Evolutionary conservation across 92 coral and sea anemone genomes (phyloP).

Genomic region (Porites cylindrica): DNA sequence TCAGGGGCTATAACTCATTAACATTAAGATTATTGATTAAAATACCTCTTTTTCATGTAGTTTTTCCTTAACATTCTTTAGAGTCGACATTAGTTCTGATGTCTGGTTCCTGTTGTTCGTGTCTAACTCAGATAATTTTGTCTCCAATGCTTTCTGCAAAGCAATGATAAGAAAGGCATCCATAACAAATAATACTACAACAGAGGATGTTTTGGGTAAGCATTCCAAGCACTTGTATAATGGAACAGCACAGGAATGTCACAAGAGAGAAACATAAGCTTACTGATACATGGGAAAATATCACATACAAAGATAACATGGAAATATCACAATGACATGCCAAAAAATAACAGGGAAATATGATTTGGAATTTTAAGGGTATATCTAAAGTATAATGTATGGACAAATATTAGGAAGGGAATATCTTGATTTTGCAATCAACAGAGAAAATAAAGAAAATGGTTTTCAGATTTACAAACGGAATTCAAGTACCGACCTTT

Average conservation of each 20-base stretch:
- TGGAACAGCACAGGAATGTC: too few relatives aligned
- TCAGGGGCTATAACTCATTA: background rate
- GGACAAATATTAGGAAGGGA: background rate
- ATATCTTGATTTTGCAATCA: background rate
- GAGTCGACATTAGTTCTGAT: conserved; percentile 85
- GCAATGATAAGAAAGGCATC: background rate
- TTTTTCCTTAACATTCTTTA: conserved; percentile 86
- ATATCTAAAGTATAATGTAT: too few relatives aligned
- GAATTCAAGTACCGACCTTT: conserved; percentile 10
- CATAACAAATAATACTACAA: too few relatives aligned
- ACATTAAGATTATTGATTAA: background rate
- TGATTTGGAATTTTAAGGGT: too few relatives aligned
- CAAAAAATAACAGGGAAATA: too few relatives aligned
- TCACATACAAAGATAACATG: too few relatives aligned
- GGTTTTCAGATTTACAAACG: background rate
- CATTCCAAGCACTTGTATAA: too few relatives aligned
- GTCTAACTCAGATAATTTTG: conserved; percentile 66
- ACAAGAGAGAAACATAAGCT: too few relatives aligned
- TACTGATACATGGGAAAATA: too few relatives aligned
- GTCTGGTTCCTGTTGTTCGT: conserved; percentile 72
- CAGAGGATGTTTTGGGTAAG: too few relatives aligned
- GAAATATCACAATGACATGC: too few relatives aligned
- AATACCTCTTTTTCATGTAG: conserved; percentile 84
- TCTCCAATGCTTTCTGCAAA: conserved; percentile 79
- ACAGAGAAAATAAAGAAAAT: background rate